Conservation (phyloP, 2,888 invertebrate genomes). For the Galerucella pusilla region DNA sequence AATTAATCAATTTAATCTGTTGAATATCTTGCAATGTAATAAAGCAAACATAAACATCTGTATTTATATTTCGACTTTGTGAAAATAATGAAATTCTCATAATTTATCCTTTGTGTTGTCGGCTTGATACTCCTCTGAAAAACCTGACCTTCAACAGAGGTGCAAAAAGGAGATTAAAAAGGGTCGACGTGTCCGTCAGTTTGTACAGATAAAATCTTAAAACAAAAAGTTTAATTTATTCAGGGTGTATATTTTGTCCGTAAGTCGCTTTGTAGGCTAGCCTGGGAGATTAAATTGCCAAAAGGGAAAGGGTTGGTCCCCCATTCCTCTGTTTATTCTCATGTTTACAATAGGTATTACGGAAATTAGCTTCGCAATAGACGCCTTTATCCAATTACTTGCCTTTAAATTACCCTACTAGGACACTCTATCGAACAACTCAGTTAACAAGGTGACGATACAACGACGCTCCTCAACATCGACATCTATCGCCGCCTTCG, state of each 20-base stretch:
- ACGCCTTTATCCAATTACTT: slow-evolving; percentile 47
- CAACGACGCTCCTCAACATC: slow-evolving; percentile 14
- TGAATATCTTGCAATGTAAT: too few species aligned
- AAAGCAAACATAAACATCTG: too few species aligned
- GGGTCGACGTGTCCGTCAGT: slow-evolving; percentile 47
- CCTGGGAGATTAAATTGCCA: slow-evolving; percentile 55
- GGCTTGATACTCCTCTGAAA: slow-evolving; percentile 46
- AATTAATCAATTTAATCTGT: too few species aligned
- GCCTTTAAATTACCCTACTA: slow-evolving; percentile 43
- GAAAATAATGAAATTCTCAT: too few species aligned
- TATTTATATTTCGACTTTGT: too few species aligned
- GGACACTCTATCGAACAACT: slow-evolving; percentile 32
- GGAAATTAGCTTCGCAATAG: slow-evolving; percentile 52
- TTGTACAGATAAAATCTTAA: slow-evolving; percentile 54
- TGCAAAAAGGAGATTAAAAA: slow-evolving; percentile 53
- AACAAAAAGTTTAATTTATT: slow-evolving; percentile 59
- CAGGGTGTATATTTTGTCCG: slow-evolving; percentile 53
- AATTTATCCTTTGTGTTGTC: too few species aligned
- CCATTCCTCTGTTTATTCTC: slow-evolving; percentile 51
- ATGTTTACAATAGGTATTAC: slow-evolving; percentile 51
- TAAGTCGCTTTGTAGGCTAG: slow-evolving; percentile 48
- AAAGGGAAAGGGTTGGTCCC: slow-evolving; percentile 51
- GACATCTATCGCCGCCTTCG: neutral
- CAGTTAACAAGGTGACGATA: slow-evolving; percentile 33
- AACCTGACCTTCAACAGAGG: slow-evolving; percentile 45